Conservation (phyloP, 2,113 vertebrate species). For the Oceanodroma tethys region DNA sequence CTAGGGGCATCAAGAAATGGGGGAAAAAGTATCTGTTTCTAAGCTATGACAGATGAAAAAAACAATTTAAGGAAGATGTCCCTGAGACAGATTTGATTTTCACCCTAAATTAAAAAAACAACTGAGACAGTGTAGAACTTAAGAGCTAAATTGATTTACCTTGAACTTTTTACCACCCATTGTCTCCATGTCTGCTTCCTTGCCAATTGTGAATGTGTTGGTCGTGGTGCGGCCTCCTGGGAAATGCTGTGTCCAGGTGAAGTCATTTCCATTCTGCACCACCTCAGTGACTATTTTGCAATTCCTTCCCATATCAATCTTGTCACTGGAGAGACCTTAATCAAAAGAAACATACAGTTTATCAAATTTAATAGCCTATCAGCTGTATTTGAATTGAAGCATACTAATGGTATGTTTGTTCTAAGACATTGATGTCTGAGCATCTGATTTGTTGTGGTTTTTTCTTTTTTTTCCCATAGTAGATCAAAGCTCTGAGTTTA, state of each 20-base stretch:
- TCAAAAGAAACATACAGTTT: neutral
- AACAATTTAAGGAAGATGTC: neutral
- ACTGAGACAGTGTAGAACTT: neutral
- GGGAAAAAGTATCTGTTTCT: neutral
- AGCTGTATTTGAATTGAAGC: neutral
- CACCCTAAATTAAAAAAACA: neutral
- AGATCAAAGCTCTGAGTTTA: neutral
- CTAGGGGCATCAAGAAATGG: neutral
- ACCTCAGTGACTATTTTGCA: conserved; percentile 88
- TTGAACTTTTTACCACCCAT: conserved; percentile 93
- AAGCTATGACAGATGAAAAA: neutral
- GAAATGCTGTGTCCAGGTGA: conserved; percentile 85
- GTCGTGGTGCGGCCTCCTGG: conserved; percentile 75
- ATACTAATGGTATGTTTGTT: neutral
- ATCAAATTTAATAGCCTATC: neutral
- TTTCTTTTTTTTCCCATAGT: neutral
- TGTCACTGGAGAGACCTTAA: conserved; percentile 82
- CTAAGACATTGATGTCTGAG: neutral
- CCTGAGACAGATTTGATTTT: neutral
- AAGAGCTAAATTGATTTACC: conserved; percentile 70
- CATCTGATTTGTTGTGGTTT: neutral
- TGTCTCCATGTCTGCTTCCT: conserved; percentile 88
- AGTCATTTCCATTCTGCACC: conserved; percentile 83
- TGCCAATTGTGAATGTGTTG: conserved; percentile 85
- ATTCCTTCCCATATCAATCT: conserved; percentile 76